phyloP scores from a whole-genome alignment of 2,797 vertebrate genomes.

The Siniperca obscura region DNA sequence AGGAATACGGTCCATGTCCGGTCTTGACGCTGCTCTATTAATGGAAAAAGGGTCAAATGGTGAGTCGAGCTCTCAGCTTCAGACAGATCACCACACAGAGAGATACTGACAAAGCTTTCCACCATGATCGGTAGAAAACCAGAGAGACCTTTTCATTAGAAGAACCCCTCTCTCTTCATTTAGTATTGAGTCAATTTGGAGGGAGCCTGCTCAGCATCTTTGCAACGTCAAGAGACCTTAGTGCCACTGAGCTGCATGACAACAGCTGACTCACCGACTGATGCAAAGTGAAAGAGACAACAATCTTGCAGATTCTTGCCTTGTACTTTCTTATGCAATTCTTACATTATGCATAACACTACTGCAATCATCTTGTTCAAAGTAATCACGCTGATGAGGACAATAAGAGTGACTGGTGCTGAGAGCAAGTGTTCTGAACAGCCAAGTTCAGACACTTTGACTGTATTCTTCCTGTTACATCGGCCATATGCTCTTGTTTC shows the following conservation, averaged over 20 bases:
- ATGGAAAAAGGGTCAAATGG: slow-evolving; percentile 15
- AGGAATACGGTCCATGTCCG: not conserved
- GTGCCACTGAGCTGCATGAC: slow-evolving; percentile 25
- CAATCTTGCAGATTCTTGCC: slow-evolving; percentile 24
- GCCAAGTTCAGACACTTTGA: slow-evolving; percentile 11
- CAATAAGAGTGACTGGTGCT: slow-evolving; percentile 34
- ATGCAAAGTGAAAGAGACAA: slow-evolving; percentile 44
- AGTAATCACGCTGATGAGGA: slow-evolving; percentile 63
- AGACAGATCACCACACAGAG: slow-evolving; percentile 20
- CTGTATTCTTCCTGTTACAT: slow-evolving; percentile 15
- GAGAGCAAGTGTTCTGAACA: slow-evolving; percentile 47
- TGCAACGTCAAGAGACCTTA: slow-evolving; percentile 52
- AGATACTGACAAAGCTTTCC: slow-evolving; percentile 32
- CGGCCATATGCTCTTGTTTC: slow-evolving; percentile 40
- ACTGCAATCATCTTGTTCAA: slow-evolving; percentile 46
- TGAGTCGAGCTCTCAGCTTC: slow-evolving; percentile 6
- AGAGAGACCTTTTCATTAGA: slow-evolving; percentile 35
- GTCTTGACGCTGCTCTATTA: slow-evolving; percentile 18
- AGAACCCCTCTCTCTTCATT: slow-evolving; percentile 41
- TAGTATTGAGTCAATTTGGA: slow-evolving; percentile 46
- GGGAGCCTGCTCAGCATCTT: slow-evolving; percentile 62
- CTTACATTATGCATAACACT: slow-evolving; percentile 42
- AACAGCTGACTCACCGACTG: slow-evolving; percentile 68
- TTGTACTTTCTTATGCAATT: slow-evolving; percentile 19
- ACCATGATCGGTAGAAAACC: slow-evolving; percentile 22